These are phyloP conservation scores for Gymnoscelis rufifasciata DNA, from an alignment of 2,888 invertebrate genomes.

Conservation along the genomic window DNA sequence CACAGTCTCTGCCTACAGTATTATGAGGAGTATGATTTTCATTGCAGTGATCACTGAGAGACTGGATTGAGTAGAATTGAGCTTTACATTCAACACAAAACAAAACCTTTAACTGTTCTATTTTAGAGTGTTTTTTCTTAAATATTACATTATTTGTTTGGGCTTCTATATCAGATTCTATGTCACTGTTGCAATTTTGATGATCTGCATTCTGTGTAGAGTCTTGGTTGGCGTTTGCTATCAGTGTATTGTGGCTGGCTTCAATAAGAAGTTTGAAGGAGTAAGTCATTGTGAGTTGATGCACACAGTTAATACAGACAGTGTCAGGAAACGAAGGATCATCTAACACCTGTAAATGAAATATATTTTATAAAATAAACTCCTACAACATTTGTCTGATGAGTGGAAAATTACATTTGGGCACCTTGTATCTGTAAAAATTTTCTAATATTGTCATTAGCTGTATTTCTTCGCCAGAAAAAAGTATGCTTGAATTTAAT, in stretches of 20 bases:
- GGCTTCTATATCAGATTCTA: constrained; percentile 44
- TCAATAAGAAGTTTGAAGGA: constrained; percentile 69
- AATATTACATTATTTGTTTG: constrained; percentile 31
- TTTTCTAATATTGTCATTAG: constrained; percentile 59
- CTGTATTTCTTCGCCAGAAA: constrained; percentile 54
- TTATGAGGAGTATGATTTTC: constrained; percentile 57
- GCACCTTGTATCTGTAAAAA: constrained; percentile 65
- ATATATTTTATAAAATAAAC: too few species aligned
- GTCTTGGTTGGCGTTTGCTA: constrained; percentile 33
- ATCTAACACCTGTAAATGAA: constrained; percentile 36
- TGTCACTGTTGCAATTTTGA: constrained; percentile 42
- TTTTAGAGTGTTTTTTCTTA: constrained; percentile 34
- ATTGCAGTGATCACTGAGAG: constrained; percentile 54
- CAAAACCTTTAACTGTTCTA: constrained; percentile 38
- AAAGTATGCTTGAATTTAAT: constrained; percentile 49
- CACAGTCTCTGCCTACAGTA: constrained; percentile 59
- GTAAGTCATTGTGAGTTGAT: constrained; percentile 67
- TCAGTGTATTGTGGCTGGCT: constrained; percentile 51
- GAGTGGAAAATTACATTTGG: background rate
- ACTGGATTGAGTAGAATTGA: constrained; percentile 49
- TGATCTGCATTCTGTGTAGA: constrained; percentile 9
- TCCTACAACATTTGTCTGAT: too few species aligned
- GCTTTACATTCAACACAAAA: constrained; percentile 69
- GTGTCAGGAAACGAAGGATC: constrained; percentile 52
- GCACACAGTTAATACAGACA: constrained; percentile 66